Evolutionary conservation across 2,113 vertebrate genomes (phyloP), one percentile per base, ranked within the genome.

Genomic region (Pachycephala philippinensis): DNA sequence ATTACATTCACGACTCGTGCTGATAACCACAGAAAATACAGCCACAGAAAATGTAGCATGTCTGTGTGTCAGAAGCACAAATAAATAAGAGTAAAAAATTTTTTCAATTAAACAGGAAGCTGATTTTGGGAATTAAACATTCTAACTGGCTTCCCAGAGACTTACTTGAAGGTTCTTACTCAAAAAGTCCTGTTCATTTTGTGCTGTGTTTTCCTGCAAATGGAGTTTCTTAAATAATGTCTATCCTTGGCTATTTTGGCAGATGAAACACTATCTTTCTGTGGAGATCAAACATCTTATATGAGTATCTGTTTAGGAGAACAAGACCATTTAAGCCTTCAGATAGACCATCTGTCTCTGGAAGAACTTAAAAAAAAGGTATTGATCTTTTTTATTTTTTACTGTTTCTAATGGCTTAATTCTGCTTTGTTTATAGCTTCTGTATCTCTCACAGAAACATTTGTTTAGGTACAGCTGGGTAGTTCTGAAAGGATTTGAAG

Each of bases 261-360:
- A 99, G 99, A 98, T 68, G 99, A 99, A 90, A 98, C 98, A 0
- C 87, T 98, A 18, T 99, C 98, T 92, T 99, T 98, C 97, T 98
- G 98, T 87, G 98, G 98, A 28, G 99, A 99, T 94, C 99, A 99
- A 96, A 99, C 99, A 5, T 99, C 99, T 53, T 99, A 99, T 35
- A 98, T 99, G 98, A 99, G 99, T 91, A 99, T 99, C 96, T 99
- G 98, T 96, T 97, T 99, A 71, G 98, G 98, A 76, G 98, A 99
- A 42, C 96, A 94, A 54, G 97, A 84, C 93, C 97, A 89, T 37
- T 97, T 98, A 78, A 98, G 97, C 70, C 97, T 98, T 63, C 98
- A 98, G 85, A 89, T 98, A 87, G 98, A 98, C 53, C 98, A 98
- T 56, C 98, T 99, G 59, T 98, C 98, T 86, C 93, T 98, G 75